Evolutionary conservation across 92 coral and sea anemone genomes (phyloP).

Genomic region (Umimayanthus kanabou): DNA sequence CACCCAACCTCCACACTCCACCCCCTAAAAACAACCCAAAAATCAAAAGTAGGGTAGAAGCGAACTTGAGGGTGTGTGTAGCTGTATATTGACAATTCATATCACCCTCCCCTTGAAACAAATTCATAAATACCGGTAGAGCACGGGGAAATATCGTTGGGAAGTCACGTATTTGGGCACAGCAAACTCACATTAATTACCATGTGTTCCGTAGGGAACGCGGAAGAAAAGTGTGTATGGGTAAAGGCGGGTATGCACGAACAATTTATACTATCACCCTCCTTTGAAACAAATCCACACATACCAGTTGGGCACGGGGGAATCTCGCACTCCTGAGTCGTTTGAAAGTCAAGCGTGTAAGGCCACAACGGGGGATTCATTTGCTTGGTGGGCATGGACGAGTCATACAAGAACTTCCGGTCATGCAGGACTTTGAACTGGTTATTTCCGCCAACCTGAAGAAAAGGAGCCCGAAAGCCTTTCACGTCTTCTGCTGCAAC

Average conservation of each 20-base stretch:
- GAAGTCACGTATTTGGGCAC: too few relatives aligned
- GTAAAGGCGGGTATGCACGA: background rate
- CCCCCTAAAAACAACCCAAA: too few relatives aligned
- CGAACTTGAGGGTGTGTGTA: too few relatives aligned
- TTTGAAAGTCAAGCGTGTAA: conserved; percentile 78
- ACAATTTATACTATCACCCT: background rate
- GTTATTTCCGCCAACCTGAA: conserved; percentile 85
- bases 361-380: conserved; percentile 92
- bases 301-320: conserved; percentile 95
- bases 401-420: conserved; percentile 83
- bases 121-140: too few relatives aligned
- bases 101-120: too few relatives aligned
- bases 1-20: too few relatives aligned
- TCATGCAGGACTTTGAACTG: conserved; percentile 84
- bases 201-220: too few relatives aligned
- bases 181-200: too few relatives aligned
- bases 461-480: conserved; percentile 91
- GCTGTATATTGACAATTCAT: too few relatives aligned
- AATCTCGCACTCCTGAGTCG: conserved; percentile 80
- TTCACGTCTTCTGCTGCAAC: conserved; percentile 73
- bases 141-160: too few relatives aligned
- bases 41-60: too few relatives aligned
- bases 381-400: conserved; percentile 78
- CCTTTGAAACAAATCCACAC: background rate
- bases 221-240: background rate